Conservation (phyloP, 2,888 invertebrate genomes). For the Catocala fraxini region DNA sequence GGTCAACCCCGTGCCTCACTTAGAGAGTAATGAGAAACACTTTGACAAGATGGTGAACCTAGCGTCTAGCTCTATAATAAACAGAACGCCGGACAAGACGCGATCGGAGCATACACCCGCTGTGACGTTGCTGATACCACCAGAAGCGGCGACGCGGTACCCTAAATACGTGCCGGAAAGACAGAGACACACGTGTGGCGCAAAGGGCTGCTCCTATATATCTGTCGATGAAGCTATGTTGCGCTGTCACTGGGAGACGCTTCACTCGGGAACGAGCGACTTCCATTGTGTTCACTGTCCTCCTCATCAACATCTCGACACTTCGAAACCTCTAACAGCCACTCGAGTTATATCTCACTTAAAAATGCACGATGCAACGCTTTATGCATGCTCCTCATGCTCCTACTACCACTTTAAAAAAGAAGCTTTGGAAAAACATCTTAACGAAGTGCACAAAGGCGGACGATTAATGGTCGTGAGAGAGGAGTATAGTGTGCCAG, state of each 20-base stretch:
- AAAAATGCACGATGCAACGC: conserved; percentile 90
- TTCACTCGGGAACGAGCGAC: conserved; percentile 88
- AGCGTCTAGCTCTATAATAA: conserved; percentile 89
- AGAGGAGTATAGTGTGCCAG: conserved; percentile 49
- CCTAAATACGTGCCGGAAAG: conserved; percentile 86
- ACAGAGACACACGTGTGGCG: conserved; percentile 91
- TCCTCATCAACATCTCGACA: conserved; percentile 82
- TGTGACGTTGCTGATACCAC: conserved; percentile 45
- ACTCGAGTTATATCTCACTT: conserved; percentile 91
- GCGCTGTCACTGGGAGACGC: conserved; percentile 90
- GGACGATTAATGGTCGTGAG: conserved; percentile 75
- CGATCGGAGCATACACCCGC: conserved; percentile 31
- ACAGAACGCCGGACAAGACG: conserved; percentile 57
- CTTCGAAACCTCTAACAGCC: conserved; percentile 78
- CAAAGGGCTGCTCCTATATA: conserved; percentile 90
- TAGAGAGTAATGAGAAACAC: conserved; percentile 92
- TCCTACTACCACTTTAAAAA: conserved; percentile 89
- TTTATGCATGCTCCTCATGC: conserved; percentile 92
- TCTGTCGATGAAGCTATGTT: conserved; percentile 91
- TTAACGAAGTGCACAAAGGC: conserved; percentile 88
- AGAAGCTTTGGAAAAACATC: conserved; percentile 90
- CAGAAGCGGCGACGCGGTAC: conserved; percentile 62
- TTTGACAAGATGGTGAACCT: conserved; percentile 95
- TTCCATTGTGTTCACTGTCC: conserved; percentile 93
- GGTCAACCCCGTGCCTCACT: conserved; percentile 94